phyloP scores from a whole-genome alignment of 1,140 invertebrate genomes.

The Sycophaga agraensis region DNA sequence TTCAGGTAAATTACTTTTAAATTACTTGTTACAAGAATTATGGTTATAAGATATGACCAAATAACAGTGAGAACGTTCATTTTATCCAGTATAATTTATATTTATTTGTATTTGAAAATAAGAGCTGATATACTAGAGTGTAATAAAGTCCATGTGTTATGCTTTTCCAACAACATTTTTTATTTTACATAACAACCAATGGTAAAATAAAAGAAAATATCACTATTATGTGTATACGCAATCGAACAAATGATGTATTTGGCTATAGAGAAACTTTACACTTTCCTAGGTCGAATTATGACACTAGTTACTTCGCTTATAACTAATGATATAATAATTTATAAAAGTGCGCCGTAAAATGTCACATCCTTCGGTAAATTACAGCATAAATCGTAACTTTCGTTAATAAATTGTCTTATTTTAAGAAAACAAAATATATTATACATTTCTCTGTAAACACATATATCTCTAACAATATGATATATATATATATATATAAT shows the following conservation, averaged over 20 bases:
- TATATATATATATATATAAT: no score
- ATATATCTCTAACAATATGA: neutral
- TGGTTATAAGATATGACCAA: no score
- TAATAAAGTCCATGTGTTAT: no score
- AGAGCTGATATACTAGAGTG: no score
- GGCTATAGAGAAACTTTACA: constrained; percentile 12
- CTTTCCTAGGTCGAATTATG: constrained; percentile 14
- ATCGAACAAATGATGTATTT: constrained; percentile 3
- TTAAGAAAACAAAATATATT: neutral
- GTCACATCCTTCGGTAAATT: constrained; percentile 1
- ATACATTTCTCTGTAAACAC: constrained; percentile 1
- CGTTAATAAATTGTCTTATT: no score
- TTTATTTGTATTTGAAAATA: no score
- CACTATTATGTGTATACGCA: neutral
- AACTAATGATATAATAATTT: constrained; percentile 15
- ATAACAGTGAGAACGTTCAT: no score
- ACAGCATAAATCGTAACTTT: constrained; percentile 6
- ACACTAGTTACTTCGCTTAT: constrained; percentile 7
- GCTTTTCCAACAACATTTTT: constrained; percentile 18
- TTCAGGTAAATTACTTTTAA: no score
- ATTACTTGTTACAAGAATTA: no score
- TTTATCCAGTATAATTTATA: no score
- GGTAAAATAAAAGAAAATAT: constrained; percentile 16
- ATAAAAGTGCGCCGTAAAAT: neutral
- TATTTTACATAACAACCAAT: constrained; percentile 27